phyloP scores from a whole-genome alignment of 1,140 invertebrate species.

The Teleogryllus occipitalis region DNA sequence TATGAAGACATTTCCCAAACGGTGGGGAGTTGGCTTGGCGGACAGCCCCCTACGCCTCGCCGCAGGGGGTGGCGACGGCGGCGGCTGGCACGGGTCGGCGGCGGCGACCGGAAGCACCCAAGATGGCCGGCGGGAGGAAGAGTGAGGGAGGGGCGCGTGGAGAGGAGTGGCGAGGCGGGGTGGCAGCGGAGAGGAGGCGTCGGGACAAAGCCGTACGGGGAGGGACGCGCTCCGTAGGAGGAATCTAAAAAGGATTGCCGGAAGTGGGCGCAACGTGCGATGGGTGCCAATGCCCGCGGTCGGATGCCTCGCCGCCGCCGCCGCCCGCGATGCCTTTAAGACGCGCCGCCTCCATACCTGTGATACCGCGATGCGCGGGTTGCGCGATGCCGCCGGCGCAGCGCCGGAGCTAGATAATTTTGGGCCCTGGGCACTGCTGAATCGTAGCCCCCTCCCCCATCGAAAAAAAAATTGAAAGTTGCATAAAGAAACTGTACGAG shows the following conservation, averaged over 20 bases:
- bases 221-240: not conserved
- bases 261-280: slow-evolving; percentile 7
- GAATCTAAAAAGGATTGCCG: slow-evolving; percentile 10
- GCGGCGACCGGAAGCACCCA: not conserved
- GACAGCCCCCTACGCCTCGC: not conserved
- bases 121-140: slow-evolving; percentile 6
- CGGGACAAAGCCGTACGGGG: slow-evolving; percentile 11
- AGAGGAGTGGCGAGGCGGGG: not conserved
- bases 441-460: too few species aligned
- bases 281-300: not conserved
- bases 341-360: too few species aligned
- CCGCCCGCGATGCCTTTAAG: too few species aligned
- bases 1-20: too few species aligned
- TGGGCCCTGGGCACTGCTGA: too few species aligned
- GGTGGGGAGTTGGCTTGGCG: too few species aligned
- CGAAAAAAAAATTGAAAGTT: too few species aligned
- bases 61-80: not conserved
- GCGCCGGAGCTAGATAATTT: too few species aligned
- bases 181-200: slow-evolving; percentile 7
- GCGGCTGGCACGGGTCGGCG: not conserved
- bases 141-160: not conserved
- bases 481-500: too few species aligned
- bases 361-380: too few species aligned
- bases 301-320: too few species aligned
- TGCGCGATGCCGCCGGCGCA: too few species aligned